Conservation (phyloP, 2,797 vertebrate genomes). For the Cynopterus sphinx region DNA sequence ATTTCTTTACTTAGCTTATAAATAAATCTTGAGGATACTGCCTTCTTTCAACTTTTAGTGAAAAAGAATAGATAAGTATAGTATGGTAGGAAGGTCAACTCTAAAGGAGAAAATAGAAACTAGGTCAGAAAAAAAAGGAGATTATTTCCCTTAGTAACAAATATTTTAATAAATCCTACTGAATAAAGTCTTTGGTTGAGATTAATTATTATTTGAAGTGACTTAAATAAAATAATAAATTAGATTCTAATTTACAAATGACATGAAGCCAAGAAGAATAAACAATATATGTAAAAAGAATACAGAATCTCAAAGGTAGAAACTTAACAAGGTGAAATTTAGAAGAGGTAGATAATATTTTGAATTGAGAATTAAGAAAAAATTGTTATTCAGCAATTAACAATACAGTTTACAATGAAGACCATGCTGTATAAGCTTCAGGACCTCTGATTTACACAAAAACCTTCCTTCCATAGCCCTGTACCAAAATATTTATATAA, state of each 20-base stretch:
- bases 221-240: conserved; percentile 22
- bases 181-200: conserved; percentile 1
- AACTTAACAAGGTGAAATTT: conserved; percentile 17
- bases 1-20: not conserved
- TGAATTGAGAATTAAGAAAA: not conserved
- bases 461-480: not conserved
- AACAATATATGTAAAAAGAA: not conserved
- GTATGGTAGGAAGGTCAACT: not conserved
- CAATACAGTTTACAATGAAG: not conserved
- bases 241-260: conserved; percentile 9
- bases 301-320: not conserved
- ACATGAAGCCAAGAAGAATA: conserved; percentile 11
- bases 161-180: conserved; percentile 15
- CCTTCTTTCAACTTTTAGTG: not conserved
- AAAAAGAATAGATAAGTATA: not conserved
- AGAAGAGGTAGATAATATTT: not conserved
- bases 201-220: not conserved
- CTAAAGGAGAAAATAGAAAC: conserved; percentile 20
- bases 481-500: not conserved
- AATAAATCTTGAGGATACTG: not conserved
- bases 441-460: not conserved
- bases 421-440: not conserved
- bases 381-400: not conserved
- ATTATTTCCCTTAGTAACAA: conserved; percentile 31
- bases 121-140: not conserved